phyloP scores from a whole-genome alignment of 1,140 invertebrate species.

The Spodoptera frugiperda region DNA sequence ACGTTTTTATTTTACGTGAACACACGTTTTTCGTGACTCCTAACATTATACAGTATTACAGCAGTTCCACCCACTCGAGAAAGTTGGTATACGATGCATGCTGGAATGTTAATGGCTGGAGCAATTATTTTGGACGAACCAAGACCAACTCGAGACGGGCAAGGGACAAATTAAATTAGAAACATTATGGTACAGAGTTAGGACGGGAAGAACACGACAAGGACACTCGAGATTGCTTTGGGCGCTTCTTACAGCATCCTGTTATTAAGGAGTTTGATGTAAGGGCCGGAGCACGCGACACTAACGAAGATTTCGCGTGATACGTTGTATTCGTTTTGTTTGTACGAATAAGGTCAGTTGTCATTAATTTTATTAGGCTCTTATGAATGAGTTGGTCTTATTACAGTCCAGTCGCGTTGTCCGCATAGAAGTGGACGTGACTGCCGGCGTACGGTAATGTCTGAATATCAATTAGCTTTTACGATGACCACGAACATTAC shows the following conservation, averaged over 20 bases:
- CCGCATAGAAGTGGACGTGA: slow-evolving; percentile 63
- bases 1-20: slow-evolving; percentile 29
- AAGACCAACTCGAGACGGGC: slow-evolving; percentile 56
- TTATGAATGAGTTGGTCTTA: slow-evolving; percentile 69
- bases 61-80: slow-evolving; percentile 60
- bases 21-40: slow-evolving; percentile 56
- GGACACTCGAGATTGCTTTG: slow-evolving; percentile 35
- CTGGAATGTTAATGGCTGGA: slow-evolving; percentile 70
- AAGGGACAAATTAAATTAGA: slow-evolving; percentile 59
- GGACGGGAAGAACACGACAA: slow-evolving; percentile 46
- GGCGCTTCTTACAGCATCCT: slow-evolving; percentile 26
- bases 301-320: slow-evolving; percentile 51
- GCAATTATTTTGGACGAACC: slow-evolving; percentile 68
- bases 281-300: slow-evolving; percentile 38
- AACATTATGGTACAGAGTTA: slow-evolving; percentile 39
- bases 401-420: slow-evolving; percentile 65
- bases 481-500: slow-evolving; percentile 62
- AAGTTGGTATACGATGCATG: slow-evolving; percentile 63
- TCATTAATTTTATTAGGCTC: slow-evolving; percentile 47
- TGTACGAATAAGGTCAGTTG: slow-evolving; percentile 42
- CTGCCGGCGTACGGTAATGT: slow-evolving; percentile 58
- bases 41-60: slow-evolving; percentile 54
- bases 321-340: slow-evolving; percentile 4
- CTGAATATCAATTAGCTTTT: slow-evolving; percentile 73
- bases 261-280: slow-evolving; percentile 40